Conservation (phyloP, 2,113 vertebrate genomes). For the Eclectus roratus region DNA sequence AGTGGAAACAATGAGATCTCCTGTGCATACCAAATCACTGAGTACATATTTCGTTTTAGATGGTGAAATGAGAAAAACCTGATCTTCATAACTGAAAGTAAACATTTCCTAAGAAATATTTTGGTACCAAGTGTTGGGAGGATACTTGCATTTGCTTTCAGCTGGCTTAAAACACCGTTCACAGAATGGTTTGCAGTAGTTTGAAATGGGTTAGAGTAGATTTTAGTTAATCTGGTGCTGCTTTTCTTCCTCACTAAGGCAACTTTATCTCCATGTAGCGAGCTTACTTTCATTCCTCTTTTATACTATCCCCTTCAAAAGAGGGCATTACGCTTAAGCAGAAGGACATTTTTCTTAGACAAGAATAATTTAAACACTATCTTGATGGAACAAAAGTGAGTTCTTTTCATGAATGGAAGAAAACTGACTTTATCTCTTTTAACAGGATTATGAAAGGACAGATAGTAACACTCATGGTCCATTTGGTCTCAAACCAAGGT, state of each 20-base stretch:
- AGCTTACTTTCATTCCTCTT: background rate
- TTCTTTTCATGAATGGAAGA: background rate
- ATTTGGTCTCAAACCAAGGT: slow-evolving; percentile 95
- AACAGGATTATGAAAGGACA: slow-evolving; percentile 78
- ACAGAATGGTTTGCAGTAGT: background rate
- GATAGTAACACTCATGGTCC: slow-evolving; percentile 76
- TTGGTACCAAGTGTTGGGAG: background rate
- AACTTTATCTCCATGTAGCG: background rate
- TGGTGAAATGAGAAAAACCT: background rate
- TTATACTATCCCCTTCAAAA: background rate
- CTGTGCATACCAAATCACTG: background rate
- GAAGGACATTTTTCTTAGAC: background rate
- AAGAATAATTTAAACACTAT: background rate
- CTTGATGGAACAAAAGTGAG: background rate
- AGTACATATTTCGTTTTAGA: background rate
- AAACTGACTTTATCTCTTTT: slow-evolving; percentile 8
- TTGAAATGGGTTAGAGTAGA: background rate
- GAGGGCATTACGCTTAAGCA: background rate
- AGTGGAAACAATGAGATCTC: background rate
- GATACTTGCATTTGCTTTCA: background rate
- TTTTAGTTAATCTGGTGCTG: background rate
- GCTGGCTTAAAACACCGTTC: background rate
- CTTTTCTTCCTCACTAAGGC: background rate
- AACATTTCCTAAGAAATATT: background rate
- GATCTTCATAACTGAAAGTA: background rate